These are phyloP conservation scores for Tinea pellionella DNA, from an alignment of 2,888 invertebrate species.

Conservation along the genomic window DNA sequence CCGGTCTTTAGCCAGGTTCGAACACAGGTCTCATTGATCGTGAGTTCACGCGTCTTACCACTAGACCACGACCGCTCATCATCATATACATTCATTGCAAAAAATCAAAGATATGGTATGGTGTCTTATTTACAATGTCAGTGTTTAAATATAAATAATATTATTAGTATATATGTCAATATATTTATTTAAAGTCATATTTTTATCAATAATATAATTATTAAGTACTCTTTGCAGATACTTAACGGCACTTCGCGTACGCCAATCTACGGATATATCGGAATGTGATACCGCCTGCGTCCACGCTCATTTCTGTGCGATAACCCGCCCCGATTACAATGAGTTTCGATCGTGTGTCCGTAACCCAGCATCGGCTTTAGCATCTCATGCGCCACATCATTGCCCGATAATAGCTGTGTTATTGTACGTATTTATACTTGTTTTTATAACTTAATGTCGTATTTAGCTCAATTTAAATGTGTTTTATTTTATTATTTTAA, in stretches of 20 bases:
- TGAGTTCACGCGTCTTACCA: no score
- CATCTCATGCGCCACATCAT: slow-evolving; percentile 65
- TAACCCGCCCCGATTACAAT: slow-evolving; percentile 84
- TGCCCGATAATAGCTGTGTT: slow-evolving; percentile 44
- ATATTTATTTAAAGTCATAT: no score
- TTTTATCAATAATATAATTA: no score
- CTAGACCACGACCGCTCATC: no score
- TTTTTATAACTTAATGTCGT: slow-evolving; percentile 30
- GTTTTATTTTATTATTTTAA: no score
- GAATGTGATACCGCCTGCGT: slow-evolving; percentile 81
- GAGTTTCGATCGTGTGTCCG: slow-evolving; percentile 85
- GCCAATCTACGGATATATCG: slow-evolving; percentile 61
- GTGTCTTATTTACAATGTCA: no score
- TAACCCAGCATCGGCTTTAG: slow-evolving; percentile 81
- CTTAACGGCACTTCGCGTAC: slow-evolving; percentile 79
- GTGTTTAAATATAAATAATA: no score
- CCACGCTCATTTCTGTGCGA: slow-evolving; percentile 88
- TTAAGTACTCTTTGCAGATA: slow-evolving; percentile 76
- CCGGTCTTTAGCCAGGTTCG: no score
- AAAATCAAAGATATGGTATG: no score
- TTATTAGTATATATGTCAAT: no score
- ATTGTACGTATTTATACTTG: slow-evolving; percentile 22
- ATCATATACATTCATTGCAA: no score
- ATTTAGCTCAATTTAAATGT: not conserved
- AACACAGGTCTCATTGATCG: no score